Evolutionary conservation across 2,888 invertebrate species (phyloP).

Genomic region (Quadroppia sp.): DNA sequence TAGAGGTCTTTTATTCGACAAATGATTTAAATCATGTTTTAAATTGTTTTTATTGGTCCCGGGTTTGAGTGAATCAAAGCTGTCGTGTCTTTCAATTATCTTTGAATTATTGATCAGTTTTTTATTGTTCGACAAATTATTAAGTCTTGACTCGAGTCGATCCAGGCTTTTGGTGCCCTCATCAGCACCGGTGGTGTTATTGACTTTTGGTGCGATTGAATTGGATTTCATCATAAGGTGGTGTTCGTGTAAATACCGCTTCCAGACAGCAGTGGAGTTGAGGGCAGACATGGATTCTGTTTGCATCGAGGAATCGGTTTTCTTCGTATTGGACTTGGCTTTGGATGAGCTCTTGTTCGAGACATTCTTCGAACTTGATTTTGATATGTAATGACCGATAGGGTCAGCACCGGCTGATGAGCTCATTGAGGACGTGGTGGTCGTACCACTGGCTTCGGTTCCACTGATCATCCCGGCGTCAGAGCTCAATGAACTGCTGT

Average conservation of each 20-base stretch:
- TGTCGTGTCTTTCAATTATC: constrained; percentile 1
- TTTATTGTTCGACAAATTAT: background rate
- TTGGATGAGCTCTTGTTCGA: background rate
- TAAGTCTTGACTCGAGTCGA: background rate
- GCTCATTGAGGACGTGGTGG: constrained; percentile 40
- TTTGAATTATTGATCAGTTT: constrained; percentile 20
- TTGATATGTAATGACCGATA: background rate
- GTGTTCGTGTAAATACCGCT: constrained; percentile 46
- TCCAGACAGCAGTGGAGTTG: constrained; percentile 43
- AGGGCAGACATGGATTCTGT: constrained; percentile 54
- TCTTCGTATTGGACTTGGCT: constrained; percentile 50
- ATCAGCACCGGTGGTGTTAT: background rate
- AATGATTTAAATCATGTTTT: background rate
- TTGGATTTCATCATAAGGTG: constrained; percentile 35
- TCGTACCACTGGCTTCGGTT: constrained; percentile 39
- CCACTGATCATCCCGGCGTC: constrained; percentile 38
- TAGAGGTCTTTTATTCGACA: constrained; percentile 1
- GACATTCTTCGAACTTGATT: constrained; percentile 8
- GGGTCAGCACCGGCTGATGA: constrained; percentile 39
- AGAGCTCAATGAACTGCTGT: constrained; percentile 42
- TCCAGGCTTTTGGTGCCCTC: constrained; percentile 7
- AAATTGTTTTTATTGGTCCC: constrained; percentile 3
- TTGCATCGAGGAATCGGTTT: constrained; percentile 59
- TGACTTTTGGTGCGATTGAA: background rate
- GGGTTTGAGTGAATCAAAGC: background rate